Base-by-base conservation (phyloP, 2,113 vertebrate species). In the Chaenogobius annularis region DNA sequence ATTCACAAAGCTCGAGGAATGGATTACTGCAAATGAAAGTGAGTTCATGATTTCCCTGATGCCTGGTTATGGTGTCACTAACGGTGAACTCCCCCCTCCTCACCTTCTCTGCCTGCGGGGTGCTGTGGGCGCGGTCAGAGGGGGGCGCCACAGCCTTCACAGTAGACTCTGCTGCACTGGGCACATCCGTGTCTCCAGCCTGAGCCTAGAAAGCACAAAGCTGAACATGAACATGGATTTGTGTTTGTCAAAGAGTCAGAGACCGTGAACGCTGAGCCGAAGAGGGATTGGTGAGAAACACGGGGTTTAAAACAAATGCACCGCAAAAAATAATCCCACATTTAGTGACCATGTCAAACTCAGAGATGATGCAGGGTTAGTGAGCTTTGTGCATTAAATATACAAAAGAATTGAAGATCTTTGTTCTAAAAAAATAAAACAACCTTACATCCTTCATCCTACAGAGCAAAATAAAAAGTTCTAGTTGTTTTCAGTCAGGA, bases 41-140 rank as follows among this genome's bases (percentile, higher is more conserved):
- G 7, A 35, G 6, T 35, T 3, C 3, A 40, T 6, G 37, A 40
- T 40, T 40, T 35, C 35, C n/a, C 35, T 35, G 3, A 35, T 40
- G 37, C 3, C 37, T 31, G 26, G 26, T 31, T 43, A 43, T 43
- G 7, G 40, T 43, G 40, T 43, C n/a, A n/a, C n/a, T n/a, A 4
- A 31, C 2, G 26, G 26, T 43, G 46, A 48, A 48, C 14, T 54
- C 50, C 19, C 19, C 3, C 37, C 7, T 54, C 50, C 19, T 58
- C 63, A 66, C 63, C 93, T 93, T 93, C 52, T 93, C 90, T 7
- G 85, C 80, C 15, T 77, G 88, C 0, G 79, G 70, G 46, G 72
- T 13, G 50, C 56, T 68, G 74, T 73, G 84, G 11, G n/a, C 23
- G 3, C 54, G 83, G 67, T 90, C 83, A 61, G 17, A 64, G 43